phyloP scores from a whole-genome alignment of 2,113 vertebrate species.

The Periophthalmodon schlosseri region DNA sequence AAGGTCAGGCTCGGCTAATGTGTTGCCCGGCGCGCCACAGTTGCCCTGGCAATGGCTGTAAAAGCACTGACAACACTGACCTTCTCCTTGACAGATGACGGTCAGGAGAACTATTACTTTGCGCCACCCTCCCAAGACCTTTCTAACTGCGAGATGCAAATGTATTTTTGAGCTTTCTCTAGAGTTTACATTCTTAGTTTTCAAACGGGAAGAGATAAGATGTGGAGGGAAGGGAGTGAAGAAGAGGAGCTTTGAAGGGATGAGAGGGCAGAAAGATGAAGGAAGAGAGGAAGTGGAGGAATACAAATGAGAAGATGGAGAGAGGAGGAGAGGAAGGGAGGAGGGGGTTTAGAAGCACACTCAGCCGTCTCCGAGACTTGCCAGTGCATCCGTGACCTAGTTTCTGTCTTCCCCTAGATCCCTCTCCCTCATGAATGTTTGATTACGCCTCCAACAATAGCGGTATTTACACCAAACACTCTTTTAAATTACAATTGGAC shows the following conservation, averaged over 20 bases:
- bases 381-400: constrained; percentile 76
- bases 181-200: background rate
- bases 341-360: constrained; percentile 41
- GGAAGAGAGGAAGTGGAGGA: constrained; percentile 41
- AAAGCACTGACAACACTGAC: constrained; percentile 65
- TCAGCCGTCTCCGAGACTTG: constrained; percentile 61
- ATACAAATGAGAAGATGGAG: constrained; percentile 29
- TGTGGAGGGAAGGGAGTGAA: constrained; percentile 10
- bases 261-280: constrained; percentile 41
- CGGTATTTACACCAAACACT: constrained; percentile 71
- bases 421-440: constrained; percentile 78
- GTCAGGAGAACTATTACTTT: constrained; percentile 50
- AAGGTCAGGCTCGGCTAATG: constrained; percentile 60
- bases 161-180: constrained; percentile 10
- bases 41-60: constrained; percentile 52
- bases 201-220: constrained; percentile 3
- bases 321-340: constrained; percentile 11
- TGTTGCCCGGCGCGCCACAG: constrained; percentile 47
- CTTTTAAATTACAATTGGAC: constrained; percentile 63
- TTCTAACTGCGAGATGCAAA: constrained; percentile 1
- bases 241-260: constrained; percentile 27
- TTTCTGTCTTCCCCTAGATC: constrained; percentile 74
- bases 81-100: constrained; percentile 68
- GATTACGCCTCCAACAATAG: constrained; percentile 77
- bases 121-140: constrained; percentile 34